Percentiles rank a stretch among this genome's conserved stretches.
phyloP scores from a whole-genome alignment of 1,140 invertebrate genomes.

The Trissolcus basalis region DNA sequence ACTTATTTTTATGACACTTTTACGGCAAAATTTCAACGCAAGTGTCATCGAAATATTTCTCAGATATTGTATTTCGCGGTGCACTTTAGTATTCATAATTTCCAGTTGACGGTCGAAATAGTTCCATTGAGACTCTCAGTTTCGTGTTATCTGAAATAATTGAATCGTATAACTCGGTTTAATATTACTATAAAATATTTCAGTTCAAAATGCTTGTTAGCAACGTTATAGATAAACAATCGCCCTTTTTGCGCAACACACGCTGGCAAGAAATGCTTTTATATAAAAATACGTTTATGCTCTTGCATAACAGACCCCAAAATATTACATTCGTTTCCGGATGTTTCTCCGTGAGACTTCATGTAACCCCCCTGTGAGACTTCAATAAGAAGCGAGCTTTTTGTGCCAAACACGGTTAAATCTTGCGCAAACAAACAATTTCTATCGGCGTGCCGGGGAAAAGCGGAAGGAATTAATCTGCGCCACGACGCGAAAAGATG shows the following conservation, averaged over 20 bases:
- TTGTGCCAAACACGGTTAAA: background rate
- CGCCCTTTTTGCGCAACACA: too few species aligned
- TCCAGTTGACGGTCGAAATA: slow-evolving; percentile 4
- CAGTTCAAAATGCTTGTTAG: too few species aligned
- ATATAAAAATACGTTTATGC: too few species aligned
- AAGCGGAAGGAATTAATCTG: slow-evolving; percentile 16
- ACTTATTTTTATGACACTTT: slow-evolving; percentile 38
- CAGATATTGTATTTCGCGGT: slow-evolving; percentile 12
- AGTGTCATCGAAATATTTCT: slow-evolving; percentile 26
- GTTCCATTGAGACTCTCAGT: background rate
- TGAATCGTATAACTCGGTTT: background rate
- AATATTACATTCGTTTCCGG: too few species aligned
- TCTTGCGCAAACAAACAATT: slow-evolving; percentile 6
- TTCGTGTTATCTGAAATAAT: background rate
- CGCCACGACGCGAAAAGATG: slow-evolving; percentile 8
- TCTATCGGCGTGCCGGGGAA: slow-evolving; percentile 4
- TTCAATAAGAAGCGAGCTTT: background rate
- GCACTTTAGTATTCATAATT: slow-evolving; percentile 30
- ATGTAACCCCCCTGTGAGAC: too few species aligned
- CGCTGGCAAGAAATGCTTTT: too few species aligned
- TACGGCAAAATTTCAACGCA: slow-evolving; percentile 18
- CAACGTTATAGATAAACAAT: too few species aligned
- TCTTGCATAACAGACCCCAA: too few species aligned
- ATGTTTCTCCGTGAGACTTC: background rate
- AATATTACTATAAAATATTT: background rate